Percentiles rank a stretch among this genome's conserved stretches.
phyloP scores from a whole-genome alignment of 2,113 vertebrate species.

The Notarius lentiginosus region DNA sequence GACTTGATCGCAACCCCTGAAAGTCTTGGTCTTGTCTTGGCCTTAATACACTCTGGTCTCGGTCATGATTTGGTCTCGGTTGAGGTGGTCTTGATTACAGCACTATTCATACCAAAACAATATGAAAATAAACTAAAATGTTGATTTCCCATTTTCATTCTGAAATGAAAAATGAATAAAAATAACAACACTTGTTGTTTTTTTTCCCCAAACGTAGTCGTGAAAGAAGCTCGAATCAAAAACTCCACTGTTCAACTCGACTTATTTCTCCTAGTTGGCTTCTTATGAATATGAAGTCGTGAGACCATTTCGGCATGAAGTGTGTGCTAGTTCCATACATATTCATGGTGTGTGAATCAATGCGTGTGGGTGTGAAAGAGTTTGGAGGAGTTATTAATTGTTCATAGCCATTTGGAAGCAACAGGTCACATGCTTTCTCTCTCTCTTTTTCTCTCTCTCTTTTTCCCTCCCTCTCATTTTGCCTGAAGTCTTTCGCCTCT shows the following conservation, averaged over 20 bases:
- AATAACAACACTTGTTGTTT: too few relatives aligned
- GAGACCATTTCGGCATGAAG: not conserved
- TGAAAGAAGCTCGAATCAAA: not conserved
- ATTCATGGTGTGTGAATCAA: constrained; percentile 44
- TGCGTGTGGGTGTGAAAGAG: constrained; percentile 31
- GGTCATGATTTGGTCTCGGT: too few relatives aligned
- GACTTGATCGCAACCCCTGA: too few relatives aligned
- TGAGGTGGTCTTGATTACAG: too few relatives aligned
- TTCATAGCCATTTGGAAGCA: constrained; percentile 31
- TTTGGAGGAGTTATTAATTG: constrained; percentile 37
- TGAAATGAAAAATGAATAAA: not conserved
- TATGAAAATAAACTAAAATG: not conserved
- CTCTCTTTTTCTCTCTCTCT: constrained; percentile 56
- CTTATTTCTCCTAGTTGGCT: not conserved
- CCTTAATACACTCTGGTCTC: too few relatives aligned
- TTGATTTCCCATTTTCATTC: not conserved
- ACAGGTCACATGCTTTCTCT: constrained; percentile 47
- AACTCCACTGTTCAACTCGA: not conserved
- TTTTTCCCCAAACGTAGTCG: not conserved
- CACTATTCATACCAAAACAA: not conserved
- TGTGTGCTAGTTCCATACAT: constrained; percentile 24
- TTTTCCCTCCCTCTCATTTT: constrained; percentile 40
- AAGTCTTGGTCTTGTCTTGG: too few relatives aligned
- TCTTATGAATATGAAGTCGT: not conserved
- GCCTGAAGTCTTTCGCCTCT: constrained; percentile 49